Evolutionary conservation across 2,797 vertebrate species (phyloP), one percentile per base, ranked within the genome.

Genomic region (Eospalax fontanierii): DNA sequence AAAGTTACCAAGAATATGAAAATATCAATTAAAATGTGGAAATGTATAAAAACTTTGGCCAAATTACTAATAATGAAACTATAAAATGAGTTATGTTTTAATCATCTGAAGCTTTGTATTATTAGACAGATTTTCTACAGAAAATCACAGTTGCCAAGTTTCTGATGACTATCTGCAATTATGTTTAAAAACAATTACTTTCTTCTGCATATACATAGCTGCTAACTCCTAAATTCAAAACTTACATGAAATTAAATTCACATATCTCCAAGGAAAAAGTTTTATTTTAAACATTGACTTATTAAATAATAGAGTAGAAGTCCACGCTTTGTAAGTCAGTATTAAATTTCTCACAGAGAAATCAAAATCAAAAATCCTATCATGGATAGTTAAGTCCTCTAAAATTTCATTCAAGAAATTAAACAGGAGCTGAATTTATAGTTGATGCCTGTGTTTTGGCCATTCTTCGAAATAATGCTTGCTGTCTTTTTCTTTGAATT

Each of bases 401-500:
- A 86, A 10, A 54, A 94, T 90, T 85, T 76, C 84, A 57, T 59
- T 54, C 68, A 33, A 95, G 93, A 96, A 95, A 22, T 98, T 98
- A 99, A 40, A 97, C 97, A 3, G 97, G 98, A 70, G 97, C 85
- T 89, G 97, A 94, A 38, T 98, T 98, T 97, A 98, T 98, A 24
- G 98, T 89, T 57, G 91, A 43, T 3, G 98, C 97, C 92, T 98
- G 99, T 91, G 99, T 98, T 92, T 98, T 98, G 89, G 97, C 98
- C 79, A 98, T 98, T 95, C 99, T 99, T 97, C 99, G 98, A 87
- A 99, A 98, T 96, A 99, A 97, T 1, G 99, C 99, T 96, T 99
- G 99, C 97, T 99, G 99, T 86, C 99, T 99, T 97, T 99, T 99
- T 89, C 97, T 99, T 98, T 99, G 99, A 89, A 99, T 99, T 98